These are phyloP conservation scores for Pipistrellus kuhlii DNA, from an alignment of 2,797 vertebrate species.

Conservation along the genomic window DNA sequence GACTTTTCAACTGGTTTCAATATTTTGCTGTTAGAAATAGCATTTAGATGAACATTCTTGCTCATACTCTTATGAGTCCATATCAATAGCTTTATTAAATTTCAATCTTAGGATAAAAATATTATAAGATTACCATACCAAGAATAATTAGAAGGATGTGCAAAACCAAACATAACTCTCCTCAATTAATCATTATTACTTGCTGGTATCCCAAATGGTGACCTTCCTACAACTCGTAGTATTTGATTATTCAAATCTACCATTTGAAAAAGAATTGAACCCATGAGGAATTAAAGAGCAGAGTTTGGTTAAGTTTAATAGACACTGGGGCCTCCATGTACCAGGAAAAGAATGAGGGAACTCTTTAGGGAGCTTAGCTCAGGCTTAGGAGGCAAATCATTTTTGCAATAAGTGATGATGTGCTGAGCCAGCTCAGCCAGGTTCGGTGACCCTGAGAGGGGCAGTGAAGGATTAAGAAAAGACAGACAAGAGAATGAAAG, in stretches of 20 bases:
- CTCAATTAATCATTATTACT: neutral
- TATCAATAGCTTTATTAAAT: constrained; percentile 28
- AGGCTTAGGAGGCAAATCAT: neutral
- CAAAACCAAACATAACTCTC: neutral
- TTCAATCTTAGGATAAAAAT: neutral
- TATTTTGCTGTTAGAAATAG: constrained; percentile 10
- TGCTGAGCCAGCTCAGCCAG: too few relatives aligned
- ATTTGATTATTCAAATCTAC: neutral
- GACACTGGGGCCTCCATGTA: neutral
- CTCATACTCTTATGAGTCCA: neutral
- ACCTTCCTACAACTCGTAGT: neutral
- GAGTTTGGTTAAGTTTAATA: neutral
- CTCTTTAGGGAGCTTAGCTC: neutral
- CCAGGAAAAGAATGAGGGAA: neutral
- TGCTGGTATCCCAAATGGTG: neutral
- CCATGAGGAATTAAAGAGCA: neutral
- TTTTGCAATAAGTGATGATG: neutral
- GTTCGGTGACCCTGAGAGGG: too few relatives aligned
- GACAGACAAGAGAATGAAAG: too few relatives aligned
- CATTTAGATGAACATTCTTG: neutral
- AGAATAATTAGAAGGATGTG: neutral
- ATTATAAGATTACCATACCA: neutral
- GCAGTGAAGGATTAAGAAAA: too few relatives aligned
- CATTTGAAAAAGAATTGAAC: neutral
- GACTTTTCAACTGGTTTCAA: neutral